These are phyloP conservation scores for Folsomia manolachei DNA, from an alignment of 2,888 invertebrate genomes.

Conservation along the genomic window DNA sequence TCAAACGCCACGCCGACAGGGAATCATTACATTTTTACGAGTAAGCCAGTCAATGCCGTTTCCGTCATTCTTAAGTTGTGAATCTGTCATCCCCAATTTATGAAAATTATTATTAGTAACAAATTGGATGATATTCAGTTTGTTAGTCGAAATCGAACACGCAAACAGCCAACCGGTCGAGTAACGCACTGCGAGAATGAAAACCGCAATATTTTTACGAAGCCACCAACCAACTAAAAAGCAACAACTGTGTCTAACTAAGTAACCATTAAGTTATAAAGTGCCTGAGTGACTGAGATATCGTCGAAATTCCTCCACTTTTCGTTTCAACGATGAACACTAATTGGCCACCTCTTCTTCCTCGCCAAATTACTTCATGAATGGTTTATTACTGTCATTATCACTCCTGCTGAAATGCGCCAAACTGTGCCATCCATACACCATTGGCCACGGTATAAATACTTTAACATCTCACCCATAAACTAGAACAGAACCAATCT, in stretches of 20 bases:
- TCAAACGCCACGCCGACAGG: not conserved
- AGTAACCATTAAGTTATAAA: not conserved
- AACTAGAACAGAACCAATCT: not conserved
- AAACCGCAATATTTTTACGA: too few relatives aligned
- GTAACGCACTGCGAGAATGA: too few relatives aligned
- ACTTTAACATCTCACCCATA: not conserved
- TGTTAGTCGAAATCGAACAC: not conserved
- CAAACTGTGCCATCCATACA: not conserved
- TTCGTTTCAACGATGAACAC: not conserved
- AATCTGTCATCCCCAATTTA: constrained; percentile 23
- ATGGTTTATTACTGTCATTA: constrained; percentile 22
- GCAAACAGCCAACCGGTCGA: not conserved
- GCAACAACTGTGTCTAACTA: not conserved
- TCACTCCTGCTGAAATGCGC: constrained; percentile 9
- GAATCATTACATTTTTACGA: not conserved
- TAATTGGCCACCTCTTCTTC: constrained; percentile 17
- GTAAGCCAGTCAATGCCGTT: not conserved
- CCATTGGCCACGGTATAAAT: too few relatives aligned
- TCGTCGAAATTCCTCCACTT: constrained; percentile 13
- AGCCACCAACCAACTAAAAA: too few relatives aligned
- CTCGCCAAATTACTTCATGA: constrained; percentile 2
- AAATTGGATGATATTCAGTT: constrained; percentile 1
- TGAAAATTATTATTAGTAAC: constrained; percentile 13
- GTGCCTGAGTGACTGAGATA: constrained; percentile 9
- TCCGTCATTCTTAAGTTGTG: not conserved